Conservation (phyloP, 2,113 vertebrate species). For the Aldabrachelys gigantea region DNA sequence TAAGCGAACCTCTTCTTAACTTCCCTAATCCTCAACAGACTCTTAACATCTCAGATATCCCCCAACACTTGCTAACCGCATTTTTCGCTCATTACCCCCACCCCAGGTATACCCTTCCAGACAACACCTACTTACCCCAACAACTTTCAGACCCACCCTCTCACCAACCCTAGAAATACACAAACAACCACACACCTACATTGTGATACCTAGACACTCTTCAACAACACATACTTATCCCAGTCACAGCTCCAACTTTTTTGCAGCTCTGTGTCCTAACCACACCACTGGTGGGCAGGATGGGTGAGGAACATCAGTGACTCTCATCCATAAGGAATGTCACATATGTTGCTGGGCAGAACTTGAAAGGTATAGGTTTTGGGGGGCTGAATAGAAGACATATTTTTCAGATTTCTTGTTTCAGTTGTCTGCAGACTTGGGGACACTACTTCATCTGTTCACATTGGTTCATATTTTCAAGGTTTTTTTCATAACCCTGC, state of each 20-base stretch:
- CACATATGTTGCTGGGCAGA: background rate
- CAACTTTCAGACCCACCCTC: background rate
- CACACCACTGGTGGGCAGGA: too few relatives aligned
- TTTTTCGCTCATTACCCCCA: background rate
- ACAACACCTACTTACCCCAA: background rate
- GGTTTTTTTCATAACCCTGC: background rate
- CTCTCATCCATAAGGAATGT: background rate
- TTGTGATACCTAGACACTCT: background rate
- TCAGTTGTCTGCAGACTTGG: background rate
- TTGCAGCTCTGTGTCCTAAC: background rate
- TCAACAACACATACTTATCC: background rate
- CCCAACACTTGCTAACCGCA: background rate
- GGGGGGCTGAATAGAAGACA: background rate
- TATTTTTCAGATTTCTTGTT: background rate
- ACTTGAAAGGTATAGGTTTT: accelerated
- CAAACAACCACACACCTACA: background rate
- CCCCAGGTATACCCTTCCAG: background rate
- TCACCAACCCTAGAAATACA: background rate
- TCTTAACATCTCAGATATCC: background rate
- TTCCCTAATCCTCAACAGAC: background rate
- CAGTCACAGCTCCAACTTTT: background rate
- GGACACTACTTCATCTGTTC: background rate
- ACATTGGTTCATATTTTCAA: background rate
- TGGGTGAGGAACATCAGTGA: background rate
- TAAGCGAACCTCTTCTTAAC: background rate